Evolutionary conservation across 1,140 invertebrate genomes (phyloP).

Genomic region (Gryllus bimaculatus): DNA sequence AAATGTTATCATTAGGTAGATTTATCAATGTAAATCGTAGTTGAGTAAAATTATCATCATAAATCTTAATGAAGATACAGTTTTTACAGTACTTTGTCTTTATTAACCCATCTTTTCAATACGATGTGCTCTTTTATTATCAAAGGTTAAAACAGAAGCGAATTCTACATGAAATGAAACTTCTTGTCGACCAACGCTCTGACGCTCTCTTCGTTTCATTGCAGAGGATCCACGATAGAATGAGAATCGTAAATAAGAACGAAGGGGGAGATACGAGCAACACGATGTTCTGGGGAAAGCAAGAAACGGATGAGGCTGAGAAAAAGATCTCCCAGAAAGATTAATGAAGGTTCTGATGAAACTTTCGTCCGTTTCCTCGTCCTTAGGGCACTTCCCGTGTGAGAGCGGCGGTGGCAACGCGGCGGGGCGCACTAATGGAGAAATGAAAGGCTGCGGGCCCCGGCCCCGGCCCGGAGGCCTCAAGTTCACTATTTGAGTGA

Average conservation of each 20-base stretch:
- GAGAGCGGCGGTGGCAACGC: not conserved
- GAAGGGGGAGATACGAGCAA: not conserved
- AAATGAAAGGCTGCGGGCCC: not conserved
- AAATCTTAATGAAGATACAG: too few relatives aligned
- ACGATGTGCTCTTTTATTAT: too few relatives aligned
- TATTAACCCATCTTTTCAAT: too few relatives aligned
- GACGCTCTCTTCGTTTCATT: too few relatives aligned
- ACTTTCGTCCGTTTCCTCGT: not conserved
- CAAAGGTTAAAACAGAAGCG: too few relatives aligned
- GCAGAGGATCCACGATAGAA: not conserved
- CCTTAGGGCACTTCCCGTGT: not conserved
- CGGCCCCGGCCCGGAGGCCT: not conserved
- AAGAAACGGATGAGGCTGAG: not conserved
- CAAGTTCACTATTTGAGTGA: not conserved
- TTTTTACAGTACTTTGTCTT: too few relatives aligned
- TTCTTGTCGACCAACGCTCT: too few relatives aligned
- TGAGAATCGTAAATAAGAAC: not conserved
- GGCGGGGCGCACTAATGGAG: not conserved
- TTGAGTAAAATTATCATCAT: too few relatives aligned
- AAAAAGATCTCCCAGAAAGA: not conserved
- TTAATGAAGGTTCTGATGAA: not conserved
- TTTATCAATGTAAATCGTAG: too few relatives aligned
- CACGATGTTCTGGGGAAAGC: not conserved
- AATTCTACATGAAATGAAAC: too few relatives aligned
- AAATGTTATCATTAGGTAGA: too few relatives aligned